A percentile compares a stretch with the other conserved stretches of the same genome.
Conservation (phyloP, 2,113 vertebrate species). For the Procavia capensis region DNA sequence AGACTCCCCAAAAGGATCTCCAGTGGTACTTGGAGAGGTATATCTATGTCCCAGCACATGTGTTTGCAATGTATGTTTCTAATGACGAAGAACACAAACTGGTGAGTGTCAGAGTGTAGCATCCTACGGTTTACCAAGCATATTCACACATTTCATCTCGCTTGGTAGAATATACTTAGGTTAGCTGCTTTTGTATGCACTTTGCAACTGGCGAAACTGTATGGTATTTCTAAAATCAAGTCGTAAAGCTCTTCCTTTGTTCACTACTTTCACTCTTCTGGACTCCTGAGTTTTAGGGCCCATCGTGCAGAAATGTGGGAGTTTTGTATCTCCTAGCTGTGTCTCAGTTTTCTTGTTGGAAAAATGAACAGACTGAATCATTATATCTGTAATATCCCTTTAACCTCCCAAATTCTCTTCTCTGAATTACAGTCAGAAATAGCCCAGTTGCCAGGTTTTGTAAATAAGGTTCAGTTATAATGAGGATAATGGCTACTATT, state of each 20-base stretch:
- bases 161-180: not conserved
- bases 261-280: not conserved
- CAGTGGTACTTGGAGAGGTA: not conserved
- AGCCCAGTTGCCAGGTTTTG: not conserved
- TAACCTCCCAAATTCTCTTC: constrained; percentile 12
- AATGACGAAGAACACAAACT: constrained; percentile 1
- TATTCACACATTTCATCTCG: not conserved
- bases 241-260: not conserved
- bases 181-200: not conserved
- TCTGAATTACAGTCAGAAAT: not conserved
- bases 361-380: constrained; percentile 20
- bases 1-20: constrained; percentile 69
- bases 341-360: constrained; percentile 46
- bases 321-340: not conserved
- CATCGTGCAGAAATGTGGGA: not conserved
- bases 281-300: not conserved
- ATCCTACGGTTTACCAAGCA: not conserved
- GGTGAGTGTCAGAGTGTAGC: not conserved
- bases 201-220: constrained; percentile 11
- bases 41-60: not conserved
- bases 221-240: constrained; percentile 29
- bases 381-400: not conserved
- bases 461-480: constrained; percentile 35
- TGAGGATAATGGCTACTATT: not conserved
- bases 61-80: not conserved